Percentiles rank a stretch among this genome's conserved stretches.
Evolutionary conservation across 2,888 invertebrate species (phyloP).

Genomic region (Eristalinus aeneus): DNA sequence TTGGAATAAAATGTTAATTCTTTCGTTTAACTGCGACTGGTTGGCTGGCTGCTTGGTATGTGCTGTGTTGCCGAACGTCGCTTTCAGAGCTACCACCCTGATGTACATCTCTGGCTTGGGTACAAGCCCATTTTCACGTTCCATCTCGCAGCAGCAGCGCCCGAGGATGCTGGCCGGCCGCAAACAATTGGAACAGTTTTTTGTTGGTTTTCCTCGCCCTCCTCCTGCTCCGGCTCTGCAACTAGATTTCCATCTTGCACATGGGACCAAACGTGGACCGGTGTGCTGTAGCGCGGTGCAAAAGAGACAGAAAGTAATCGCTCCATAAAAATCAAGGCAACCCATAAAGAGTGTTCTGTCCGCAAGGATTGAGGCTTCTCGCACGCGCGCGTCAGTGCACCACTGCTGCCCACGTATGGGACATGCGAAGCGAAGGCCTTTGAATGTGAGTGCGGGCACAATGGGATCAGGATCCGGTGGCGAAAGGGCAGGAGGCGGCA

Average conservation of each 20-base stretch:
- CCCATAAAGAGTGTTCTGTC: conserved; percentile 40
- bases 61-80: background rate
- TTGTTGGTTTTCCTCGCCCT: conserved; percentile 1
- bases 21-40: conserved; percentile 27
- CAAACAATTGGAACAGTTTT: conserved; percentile 53
- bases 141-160: conserved; percentile 46
- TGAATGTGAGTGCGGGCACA: conserved; percentile 46
- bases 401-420: conserved; percentile 43
- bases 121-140: conserved; percentile 66
- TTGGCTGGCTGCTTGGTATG: background rate
- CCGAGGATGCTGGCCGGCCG: conserved; percentile 24
- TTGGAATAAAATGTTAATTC: conserved; percentile 71
- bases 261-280: conserved; percentile 49
- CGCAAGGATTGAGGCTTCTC: conserved; percentile 34
- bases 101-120: conserved; percentile 29
- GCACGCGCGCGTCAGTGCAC: conserved; percentile 47
- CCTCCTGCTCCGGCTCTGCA: background rate
- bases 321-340: conserved; percentile 62
- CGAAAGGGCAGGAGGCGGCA: background rate
- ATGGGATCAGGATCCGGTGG: background rate
- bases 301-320: conserved; percentile 54
- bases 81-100: background rate
- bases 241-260: conserved; percentile 51
- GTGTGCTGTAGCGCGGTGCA: background rate
- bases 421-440: background rate